phyloP scores from a whole-genome alignment of 2,797 vertebrate genomes.

The Rhabdomys pumilio region DNA sequence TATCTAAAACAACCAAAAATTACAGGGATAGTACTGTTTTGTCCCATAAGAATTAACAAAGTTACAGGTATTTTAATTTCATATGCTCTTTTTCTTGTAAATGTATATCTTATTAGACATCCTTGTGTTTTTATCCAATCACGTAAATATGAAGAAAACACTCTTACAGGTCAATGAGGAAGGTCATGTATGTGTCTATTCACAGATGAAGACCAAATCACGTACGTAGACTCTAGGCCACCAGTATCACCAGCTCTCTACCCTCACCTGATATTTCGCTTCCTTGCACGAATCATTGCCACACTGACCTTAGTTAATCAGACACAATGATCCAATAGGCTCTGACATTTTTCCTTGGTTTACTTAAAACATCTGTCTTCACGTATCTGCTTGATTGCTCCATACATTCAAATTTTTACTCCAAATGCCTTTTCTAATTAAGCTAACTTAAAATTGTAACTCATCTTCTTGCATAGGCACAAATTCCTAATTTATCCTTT shows the following conservation, averaged over 20 bases:
- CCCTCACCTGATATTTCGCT: not conserved
- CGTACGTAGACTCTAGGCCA: not conserved
- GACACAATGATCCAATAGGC: not conserved
- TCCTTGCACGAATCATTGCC: not conserved
- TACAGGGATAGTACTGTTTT: not conserved
- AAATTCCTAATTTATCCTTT: not conserved
- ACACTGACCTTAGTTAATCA: not conserved
- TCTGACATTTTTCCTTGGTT: not conserved
- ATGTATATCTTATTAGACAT: not conserved
- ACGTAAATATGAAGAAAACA: not conserved
- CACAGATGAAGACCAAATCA: not conserved
- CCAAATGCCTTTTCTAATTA: constrained; percentile 10
- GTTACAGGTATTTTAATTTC: constrained; percentile 7
- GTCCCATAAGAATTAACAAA: not conserved
- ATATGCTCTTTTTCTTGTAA: not conserved
- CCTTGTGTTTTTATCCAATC: not conserved
- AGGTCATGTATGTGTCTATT: not conserved
- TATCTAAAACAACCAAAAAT: not conserved
- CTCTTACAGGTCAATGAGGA: not conserved
- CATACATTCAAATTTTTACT: not conserved
- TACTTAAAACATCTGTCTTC: not conserved
- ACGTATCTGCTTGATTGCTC: not conserved
- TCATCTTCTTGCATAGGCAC: not conserved
- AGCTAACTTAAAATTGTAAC: constrained; percentile 4
- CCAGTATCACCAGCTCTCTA: not conserved